A percentile compares a stretch with the other conserved stretches of the same genome.
Conservation (phyloP, 64 coral and sea anemone genomes). For the Montipora sp. region DNA sequence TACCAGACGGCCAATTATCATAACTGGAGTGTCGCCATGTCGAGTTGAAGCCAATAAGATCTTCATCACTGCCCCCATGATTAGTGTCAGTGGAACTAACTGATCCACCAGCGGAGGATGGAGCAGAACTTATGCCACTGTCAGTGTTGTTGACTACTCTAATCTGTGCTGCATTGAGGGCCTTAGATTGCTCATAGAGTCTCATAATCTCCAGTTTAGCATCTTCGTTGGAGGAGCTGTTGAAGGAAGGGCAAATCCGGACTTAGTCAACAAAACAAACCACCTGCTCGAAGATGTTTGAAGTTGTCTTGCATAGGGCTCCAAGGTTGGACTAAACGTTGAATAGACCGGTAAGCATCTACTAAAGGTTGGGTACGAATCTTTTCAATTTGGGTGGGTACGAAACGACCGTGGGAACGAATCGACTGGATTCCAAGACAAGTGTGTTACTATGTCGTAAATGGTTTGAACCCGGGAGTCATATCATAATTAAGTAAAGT, state of each 20-base stretch:
- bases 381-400: too few species aligned
- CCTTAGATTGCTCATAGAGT: conserved; percentile 80
- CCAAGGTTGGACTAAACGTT: too few species aligned
- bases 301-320: too few species aligned
- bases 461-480: too few species aligned
- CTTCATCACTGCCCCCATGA: conserved; percentile 89
- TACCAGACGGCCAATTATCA: conserved; percentile 47
- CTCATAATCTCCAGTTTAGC: conserved; percentile 72
- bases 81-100: conserved; percentile 97
- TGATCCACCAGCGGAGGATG: conserved; percentile 85
- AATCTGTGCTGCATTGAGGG: conserved; percentile 45
- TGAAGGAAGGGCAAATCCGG: neutral
- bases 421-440: too few species aligned
- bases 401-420: too few species aligned
- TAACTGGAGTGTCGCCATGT: conserved; percentile 40
- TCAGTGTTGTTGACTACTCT: conserved; percentile 57
- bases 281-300: neutral
- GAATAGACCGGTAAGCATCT: too few species aligned
- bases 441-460: too few species aligned
- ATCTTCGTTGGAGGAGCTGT: conserved; percentile 39
- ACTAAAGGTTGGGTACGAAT: too few species aligned
- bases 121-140: conserved; percentile 91
- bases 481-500: too few species aligned
- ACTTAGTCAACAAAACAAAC: neutral
- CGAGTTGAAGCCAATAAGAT: conserved; percentile 74